phyloP scores from a whole-genome alignment of 2,888 invertebrate species.

The Philhelius pedissequus region DNA sequence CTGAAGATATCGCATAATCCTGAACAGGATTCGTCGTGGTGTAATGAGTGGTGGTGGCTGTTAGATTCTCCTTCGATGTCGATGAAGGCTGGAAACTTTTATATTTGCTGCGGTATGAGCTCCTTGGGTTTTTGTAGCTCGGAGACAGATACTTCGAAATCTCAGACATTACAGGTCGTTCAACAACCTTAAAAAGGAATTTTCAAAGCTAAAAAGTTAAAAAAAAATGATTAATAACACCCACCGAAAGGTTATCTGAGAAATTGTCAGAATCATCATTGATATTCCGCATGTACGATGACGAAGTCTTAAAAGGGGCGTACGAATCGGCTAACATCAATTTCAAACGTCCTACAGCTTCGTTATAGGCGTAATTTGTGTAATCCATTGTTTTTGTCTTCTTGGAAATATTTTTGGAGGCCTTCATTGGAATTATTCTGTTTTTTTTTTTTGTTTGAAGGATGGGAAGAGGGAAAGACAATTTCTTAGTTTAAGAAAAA shows the following conservation, averaged over 20 bases:
- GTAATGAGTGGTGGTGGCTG: slow-evolving; percentile 70
- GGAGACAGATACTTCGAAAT: slow-evolving; percentile 78
- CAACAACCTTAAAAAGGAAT: slow-evolving; percentile 72
- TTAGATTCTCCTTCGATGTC: slow-evolving; percentile 75
- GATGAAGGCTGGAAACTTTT: slow-evolving; percentile 70
- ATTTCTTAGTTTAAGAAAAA: not conserved
- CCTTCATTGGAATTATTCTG: slow-evolving; percentile 76
- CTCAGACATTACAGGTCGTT: slow-evolving; percentile 77
- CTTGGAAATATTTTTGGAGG: slow-evolving; percentile 76
- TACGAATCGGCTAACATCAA: slow-evolving; percentile 89
- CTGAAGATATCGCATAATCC: slow-evolving; percentile 63
- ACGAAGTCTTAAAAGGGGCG: slow-evolving; percentile 79
- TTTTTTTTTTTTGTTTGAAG: slow-evolving; percentile 18
- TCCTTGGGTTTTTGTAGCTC: slow-evolving; percentile 73
- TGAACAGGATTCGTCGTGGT: slow-evolving; percentile 71
- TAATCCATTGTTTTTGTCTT: slow-evolving; percentile 84
- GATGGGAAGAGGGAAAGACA: not conserved
- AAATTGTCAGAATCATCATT: slow-evolving; percentile 81
- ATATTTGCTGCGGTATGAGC: slow-evolving; percentile 47
- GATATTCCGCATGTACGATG: slow-evolving; percentile 74
- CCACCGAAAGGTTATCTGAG: slow-evolving; percentile 80
- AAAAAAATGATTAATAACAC: slow-evolving; percentile 6
- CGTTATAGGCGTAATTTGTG: slow-evolving; percentile 90
- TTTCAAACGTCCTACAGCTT: slow-evolving; percentile 89
- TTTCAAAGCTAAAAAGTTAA: not conserved